Evolutionary conservation across 2,797 vertebrate species (phyloP).

Genomic region (Prunella strophiata): DNA sequence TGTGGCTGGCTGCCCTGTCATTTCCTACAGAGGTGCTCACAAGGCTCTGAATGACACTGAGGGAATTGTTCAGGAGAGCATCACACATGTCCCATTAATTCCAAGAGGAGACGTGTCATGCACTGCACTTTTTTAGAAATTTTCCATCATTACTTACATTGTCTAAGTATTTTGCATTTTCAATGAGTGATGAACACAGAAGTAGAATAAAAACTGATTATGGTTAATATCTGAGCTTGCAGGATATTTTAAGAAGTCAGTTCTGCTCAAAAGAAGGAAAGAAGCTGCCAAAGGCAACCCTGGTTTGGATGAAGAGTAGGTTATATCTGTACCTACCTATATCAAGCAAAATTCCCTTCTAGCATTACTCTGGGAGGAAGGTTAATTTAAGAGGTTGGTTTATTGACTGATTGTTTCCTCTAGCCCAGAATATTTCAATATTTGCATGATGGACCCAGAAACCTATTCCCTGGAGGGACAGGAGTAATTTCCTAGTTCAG

Average conservation of each 20-base stretch:
- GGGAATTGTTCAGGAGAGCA: neutral
- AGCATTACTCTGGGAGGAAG: neutral
- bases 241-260: neutral
- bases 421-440: neutral
- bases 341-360: neutral
- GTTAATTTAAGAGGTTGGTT: neutral
- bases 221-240: neutral
- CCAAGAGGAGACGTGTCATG: neutral
- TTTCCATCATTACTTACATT: neutral
- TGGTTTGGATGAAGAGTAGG: neutral
- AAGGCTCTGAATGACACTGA: slow-evolving; percentile 6
- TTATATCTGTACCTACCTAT: neutral
- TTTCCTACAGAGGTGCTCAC: slow-evolving; percentile 5
- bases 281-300: neutral
- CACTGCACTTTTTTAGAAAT: neutral
- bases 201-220: neutral
- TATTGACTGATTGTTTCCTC: neutral
- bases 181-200: neutral
- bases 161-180: slow-evolving; percentile 13
- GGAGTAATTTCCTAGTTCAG: neutral
- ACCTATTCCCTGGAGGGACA: neutral
- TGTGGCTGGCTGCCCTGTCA: neutral
- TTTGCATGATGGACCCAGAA: neutral
- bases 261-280: neutral
- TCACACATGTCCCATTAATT: neutral